These are phyloP conservation scores for Lampris incognitus DNA, from an alignment of 2,113 vertebrate genomes.

Conservation along the genomic window DNA sequence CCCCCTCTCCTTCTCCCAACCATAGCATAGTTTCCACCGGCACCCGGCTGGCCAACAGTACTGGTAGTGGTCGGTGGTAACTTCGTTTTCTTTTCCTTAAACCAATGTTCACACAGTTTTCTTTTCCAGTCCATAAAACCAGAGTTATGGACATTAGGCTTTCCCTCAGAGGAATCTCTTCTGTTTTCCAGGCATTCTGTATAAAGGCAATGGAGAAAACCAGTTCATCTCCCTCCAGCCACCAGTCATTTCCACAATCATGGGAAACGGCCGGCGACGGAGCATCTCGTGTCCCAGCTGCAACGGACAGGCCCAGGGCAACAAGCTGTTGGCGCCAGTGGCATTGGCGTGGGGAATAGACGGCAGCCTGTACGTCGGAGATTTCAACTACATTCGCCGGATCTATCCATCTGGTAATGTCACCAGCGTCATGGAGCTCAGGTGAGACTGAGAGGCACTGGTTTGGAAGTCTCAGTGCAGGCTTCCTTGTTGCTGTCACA, in stretches of 20 bases:
- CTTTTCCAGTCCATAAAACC: background rate
- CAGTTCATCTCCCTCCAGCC: slow-evolving; percentile 98
- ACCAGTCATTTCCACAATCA: slow-evolving; percentile 94
- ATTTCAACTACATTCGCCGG: slow-evolving; percentile 98
- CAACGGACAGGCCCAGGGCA: slow-evolving; percentile 97
- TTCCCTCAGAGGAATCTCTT: slow-evolving; percentile 26
- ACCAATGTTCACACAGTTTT: background rate
- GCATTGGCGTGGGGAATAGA: slow-evolving; percentile 94
- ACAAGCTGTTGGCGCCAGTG: slow-evolving; percentile 95
- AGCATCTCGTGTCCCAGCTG: slow-evolving; percentile 99
- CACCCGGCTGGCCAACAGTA: too few relatives aligned
- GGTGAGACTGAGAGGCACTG: slow-evolving; percentile 77
- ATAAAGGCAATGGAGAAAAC: slow-evolving; percentile 98
- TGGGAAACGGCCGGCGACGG: slow-evolving; percentile 95
- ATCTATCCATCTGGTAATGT: slow-evolving; percentile 97
- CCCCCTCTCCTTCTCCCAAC: too few relatives aligned
- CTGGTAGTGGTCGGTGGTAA: too few relatives aligned
- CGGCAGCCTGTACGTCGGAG: slow-evolving; percentile 95
- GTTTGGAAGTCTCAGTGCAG: background rate
- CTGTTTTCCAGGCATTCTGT: slow-evolving; percentile 89
- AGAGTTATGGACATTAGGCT: slow-evolving; percentile 13
- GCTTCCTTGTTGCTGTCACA: background rate
- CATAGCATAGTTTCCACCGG: too few relatives aligned
- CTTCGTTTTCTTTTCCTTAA: too few relatives aligned
- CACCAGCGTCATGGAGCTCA: slow-evolving; percentile 96